Evolutionary conservation across 2,888 invertebrate species (phyloP), one percentile per base, ranked within the genome.

Genomic region (Nezara viridula): DNA sequence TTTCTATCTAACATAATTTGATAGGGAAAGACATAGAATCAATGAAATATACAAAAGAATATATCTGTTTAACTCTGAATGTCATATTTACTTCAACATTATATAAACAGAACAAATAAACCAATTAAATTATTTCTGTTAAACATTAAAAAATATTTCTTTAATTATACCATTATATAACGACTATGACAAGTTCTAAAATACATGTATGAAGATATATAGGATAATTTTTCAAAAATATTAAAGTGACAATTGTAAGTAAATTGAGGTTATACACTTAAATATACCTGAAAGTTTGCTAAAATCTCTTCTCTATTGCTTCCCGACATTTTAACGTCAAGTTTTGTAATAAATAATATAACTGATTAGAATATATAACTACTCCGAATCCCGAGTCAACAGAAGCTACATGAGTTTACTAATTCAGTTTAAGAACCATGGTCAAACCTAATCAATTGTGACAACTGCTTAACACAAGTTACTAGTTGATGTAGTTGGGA

Each of bases 281-380:
- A 44, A 44, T 37, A 24, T 66, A 87, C 87, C 98, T 98, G 93
- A 94, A 97, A 97, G 94, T 97, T 96, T 92, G 97, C 97, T 93
- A 97, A 94, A 93, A 97, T 96, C 94, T 96, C 97, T 93, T 97
- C 97, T 93, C 96, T 96, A 93, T 96, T 96, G 94, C 32, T 66
- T 32, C 66, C 66, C 32, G 32, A 32, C 66, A 66, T 66, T 32
- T 66, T 66, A 66, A 66, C 7, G 19, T 32, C 66, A 66, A 32
- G 16, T 16, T 32, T 19, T 19, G 10, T 24, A 32, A 32, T 66
- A 32, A 32, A 60, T 55, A 32, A 16, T 32, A 16, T 6, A 66
- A 66, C 89, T 19, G 27, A 32, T 32, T 32, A 37, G 4, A 24
- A 6, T 16, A 32, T 27, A 66, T 32, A 32, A 32, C 66, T 66